phyloP scores from a whole-genome alignment of 1,140 invertebrate species.

The Pantala flavescens region DNA sequence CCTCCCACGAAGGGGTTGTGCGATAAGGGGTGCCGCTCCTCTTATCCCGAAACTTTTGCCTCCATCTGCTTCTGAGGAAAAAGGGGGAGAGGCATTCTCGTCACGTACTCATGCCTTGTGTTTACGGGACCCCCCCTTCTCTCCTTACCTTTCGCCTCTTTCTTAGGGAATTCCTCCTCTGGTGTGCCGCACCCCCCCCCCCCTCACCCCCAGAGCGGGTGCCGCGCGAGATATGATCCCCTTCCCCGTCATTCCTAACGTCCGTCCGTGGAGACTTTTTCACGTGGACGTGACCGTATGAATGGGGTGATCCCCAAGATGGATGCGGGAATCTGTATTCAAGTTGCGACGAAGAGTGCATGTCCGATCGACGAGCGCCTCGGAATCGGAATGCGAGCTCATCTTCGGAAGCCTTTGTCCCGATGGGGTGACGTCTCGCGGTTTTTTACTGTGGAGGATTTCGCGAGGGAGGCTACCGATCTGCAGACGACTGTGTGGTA shows the following conservation, averaged over 20 bases:
- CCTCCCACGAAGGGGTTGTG: neutral
- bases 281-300: conserved; percentile 1
- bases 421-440: no score
- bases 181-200: neutral
- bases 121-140: neutral
- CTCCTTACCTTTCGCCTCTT: neutral
- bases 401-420: no score
- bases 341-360: neutral
- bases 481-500: no score
- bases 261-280: conserved; percentile 4
- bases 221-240: neutral
- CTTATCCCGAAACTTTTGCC: neutral
- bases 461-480: no score
- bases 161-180: neutral
- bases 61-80: neutral
- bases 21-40: neutral
- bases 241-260: neutral
- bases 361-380: neutral
- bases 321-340: neutral
- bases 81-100: neutral
- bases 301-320: neutral
- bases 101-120: neutral
- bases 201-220: neutral
- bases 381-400: neutral
- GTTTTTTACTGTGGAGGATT: no score